Conservation (phyloP, 2,888 invertebrate genomes). For the Polyommatus iphigenia region DNA sequence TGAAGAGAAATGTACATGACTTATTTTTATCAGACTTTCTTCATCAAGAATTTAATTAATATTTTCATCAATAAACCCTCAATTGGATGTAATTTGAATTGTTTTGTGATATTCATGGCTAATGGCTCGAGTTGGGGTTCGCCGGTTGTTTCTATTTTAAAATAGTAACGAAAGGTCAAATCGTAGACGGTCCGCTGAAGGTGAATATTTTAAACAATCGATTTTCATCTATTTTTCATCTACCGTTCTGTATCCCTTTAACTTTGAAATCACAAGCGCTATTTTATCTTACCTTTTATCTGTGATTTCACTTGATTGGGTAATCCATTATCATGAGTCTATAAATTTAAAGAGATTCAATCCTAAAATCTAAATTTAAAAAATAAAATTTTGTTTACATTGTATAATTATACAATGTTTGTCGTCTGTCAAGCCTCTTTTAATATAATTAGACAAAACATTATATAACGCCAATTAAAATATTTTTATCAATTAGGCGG, state of each 20-base stretch:
- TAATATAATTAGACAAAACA: too few relatives aligned
- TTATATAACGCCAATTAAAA: background rate
- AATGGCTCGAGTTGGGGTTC: background rate
- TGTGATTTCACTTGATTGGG: background rate
- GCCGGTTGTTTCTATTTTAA: conserved; percentile 22
- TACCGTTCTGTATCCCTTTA: background rate
- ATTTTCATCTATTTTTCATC: conserved; percentile 16
- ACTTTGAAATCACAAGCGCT: background rate
- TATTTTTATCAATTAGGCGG: background rate
- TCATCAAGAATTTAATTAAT: background rate
- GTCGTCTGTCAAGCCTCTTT: too few relatives aligned
- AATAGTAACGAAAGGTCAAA: conserved; percentile 26
- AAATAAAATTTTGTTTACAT: too few relatives aligned
- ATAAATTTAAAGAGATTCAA: too few relatives aligned
- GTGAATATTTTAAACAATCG: conserved; percentile 23
- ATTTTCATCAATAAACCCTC: background rate
- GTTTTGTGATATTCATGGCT: background rate
- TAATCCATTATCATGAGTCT: background rate
- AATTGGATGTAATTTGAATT: background rate
- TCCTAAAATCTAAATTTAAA: too few relatives aligned
- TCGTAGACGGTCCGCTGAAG: background rate
- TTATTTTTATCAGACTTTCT: background rate
- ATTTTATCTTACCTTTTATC: background rate
- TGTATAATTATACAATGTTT: too few relatives aligned
- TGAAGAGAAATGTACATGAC: too few relatives aligned